Evolutionary conservation across 1,140 invertebrate species (phyloP).

Genomic region (Magallana ariakensis): DNA sequence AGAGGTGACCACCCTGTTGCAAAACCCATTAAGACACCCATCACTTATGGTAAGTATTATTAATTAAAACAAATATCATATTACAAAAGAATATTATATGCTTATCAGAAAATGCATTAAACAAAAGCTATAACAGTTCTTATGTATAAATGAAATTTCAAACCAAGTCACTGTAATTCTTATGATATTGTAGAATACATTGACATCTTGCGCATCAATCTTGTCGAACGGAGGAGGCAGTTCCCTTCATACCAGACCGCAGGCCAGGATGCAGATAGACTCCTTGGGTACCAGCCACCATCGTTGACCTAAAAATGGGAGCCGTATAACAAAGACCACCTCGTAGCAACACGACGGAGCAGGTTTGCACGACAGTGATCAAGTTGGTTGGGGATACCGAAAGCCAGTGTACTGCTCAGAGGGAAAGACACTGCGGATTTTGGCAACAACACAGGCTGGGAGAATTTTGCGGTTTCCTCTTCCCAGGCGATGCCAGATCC

Average conservation of each 20-base stretch:
- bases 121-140: neutral
- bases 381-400: too few relatives aligned
- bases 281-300: neutral
- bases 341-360: neutral
- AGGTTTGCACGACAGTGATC: too few relatives aligned
- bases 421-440: too few relatives aligned
- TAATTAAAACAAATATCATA: neutral
- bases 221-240: neutral
- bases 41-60: slow-evolving; percentile 24
- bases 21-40: neutral
- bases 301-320: neutral
- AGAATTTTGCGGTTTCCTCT: too few relatives aligned
- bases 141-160: neutral
- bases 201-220: neutral
- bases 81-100: neutral
- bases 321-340: neutral
- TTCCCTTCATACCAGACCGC: neutral
- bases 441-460: too few relatives aligned
- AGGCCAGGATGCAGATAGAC: neutral
- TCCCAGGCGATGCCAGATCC: too few relatives aligned
- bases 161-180: neutral
- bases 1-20: slow-evolving; percentile 2
- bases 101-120: neutral
- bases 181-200: neutral
- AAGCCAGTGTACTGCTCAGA: too few relatives aligned